Evolutionary conservation across 1,140 invertebrate species (phyloP).

Genomic region (Protaetia brevitarsis): DNA sequence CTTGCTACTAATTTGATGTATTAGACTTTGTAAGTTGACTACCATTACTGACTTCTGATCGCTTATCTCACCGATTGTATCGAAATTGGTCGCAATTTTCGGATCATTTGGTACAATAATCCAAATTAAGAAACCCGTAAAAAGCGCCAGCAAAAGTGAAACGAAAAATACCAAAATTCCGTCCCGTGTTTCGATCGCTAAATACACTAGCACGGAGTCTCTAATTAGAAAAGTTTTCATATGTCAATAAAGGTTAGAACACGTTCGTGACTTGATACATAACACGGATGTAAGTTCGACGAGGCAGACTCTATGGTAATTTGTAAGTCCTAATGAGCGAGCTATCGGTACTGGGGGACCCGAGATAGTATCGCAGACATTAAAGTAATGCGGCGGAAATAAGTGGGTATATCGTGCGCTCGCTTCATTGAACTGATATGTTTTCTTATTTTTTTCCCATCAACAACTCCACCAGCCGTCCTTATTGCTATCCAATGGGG

Average conservation of each 20-base stretch:
- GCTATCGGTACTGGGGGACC: conserved; percentile 33
- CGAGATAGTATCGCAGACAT: conserved; percentile 34
- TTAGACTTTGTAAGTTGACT: no score
- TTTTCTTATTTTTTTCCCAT: conserved; percentile 1
- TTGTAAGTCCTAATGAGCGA: conserved; percentile 37
- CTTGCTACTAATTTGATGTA: no score
- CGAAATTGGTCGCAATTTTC: not conserved
- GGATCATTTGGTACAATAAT: not conserved
- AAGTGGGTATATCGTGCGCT: conserved; percentile 23
- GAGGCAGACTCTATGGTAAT: conserved; percentile 33
- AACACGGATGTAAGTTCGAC: conserved; percentile 23
- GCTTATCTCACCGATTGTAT: no score
- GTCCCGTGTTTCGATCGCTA: not conserved
- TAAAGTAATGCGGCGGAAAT: conserved; percentile 36
- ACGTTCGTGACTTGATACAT: conserved; percentile 36
- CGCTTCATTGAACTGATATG: not conserved
- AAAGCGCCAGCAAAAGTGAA: not conserved
- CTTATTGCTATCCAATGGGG: not conserved
- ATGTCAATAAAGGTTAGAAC: conserved; percentile 38
- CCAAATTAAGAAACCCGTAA: not conserved
- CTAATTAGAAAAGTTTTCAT: conserved; percentile 42
- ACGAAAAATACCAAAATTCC: not conserved
- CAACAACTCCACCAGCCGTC: not conserved
- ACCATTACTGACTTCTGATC: no score
- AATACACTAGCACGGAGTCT: conserved; percentile 8